Conservation (phyloP, 1,140 invertebrate genomes). For the Papilio helenus region DNA sequence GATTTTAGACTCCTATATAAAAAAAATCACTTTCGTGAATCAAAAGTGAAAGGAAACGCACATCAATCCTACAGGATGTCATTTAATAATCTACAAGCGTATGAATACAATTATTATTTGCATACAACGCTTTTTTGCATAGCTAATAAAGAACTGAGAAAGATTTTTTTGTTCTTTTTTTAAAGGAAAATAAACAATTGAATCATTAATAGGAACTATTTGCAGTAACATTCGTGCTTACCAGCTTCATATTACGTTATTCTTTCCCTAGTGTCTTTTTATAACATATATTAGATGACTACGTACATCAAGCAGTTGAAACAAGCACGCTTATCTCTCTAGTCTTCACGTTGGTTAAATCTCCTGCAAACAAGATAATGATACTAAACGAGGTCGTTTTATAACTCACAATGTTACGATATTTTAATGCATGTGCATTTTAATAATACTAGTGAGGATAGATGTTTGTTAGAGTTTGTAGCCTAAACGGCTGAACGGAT, state of each 20-base stretch:
- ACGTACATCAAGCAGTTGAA: background rate
- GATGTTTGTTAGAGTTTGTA: too few relatives aligned
- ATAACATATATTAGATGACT: too few relatives aligned
- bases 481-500: too few relatives aligned
- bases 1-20: background rate
- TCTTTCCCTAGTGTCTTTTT: too few relatives aligned
- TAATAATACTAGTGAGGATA: background rate
- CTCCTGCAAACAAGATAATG: conserved; percentile 28
- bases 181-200: too few relatives aligned
- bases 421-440: background rate
- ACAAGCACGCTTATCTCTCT: background rate
- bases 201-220: too few relatives aligned
- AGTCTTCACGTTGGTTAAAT: background rate
- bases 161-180: too few relatives aligned
- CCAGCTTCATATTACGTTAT: too few relatives aligned
- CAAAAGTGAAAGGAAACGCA: background rate
- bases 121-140: conserved; percentile 9
- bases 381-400: conserved; percentile 19
- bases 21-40: background rate
- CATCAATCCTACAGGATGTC: background rate
- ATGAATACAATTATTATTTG: background rate
- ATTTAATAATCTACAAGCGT: background rate
- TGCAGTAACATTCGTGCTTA: too few relatives aligned
- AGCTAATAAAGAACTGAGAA: background rate
- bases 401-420: background rate